Conservation (phyloP, 2,797 vertebrate species). For the Babyrousa celebensis region DNA sequence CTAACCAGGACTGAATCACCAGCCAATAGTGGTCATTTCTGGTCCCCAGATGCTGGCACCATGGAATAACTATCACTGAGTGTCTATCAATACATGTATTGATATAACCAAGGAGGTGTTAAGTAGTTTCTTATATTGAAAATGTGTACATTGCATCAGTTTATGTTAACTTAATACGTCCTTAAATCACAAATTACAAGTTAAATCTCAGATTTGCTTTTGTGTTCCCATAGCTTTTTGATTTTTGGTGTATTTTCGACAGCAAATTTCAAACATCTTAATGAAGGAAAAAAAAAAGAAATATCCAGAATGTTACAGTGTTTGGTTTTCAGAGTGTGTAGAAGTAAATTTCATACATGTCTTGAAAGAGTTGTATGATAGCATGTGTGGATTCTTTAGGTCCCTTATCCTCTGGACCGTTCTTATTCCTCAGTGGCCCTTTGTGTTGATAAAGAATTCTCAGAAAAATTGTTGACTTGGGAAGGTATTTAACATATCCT, state of each 20-base stretch:
- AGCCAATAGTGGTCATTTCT: not conserved
- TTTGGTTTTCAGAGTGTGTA: no score
- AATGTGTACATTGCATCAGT: not conserved
- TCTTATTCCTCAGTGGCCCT: not conserved
- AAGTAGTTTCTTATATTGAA: not conserved
- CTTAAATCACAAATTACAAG: not conserved
- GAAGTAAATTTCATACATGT: not conserved
- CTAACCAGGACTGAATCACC: accelerated
- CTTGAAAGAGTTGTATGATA: not conserved
- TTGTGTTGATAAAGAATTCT: not conserved
- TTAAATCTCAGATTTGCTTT: not conserved
- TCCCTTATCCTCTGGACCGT: not conserved
- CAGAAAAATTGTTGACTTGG: not conserved
- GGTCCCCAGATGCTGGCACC: no score
- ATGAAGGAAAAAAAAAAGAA: not conserved
- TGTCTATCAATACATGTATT: not conserved
- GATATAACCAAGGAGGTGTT: accelerated
- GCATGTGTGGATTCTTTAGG: not conserved
- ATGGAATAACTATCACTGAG: no score
- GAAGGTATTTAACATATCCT: not conserved
- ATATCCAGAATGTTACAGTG: not conserved
- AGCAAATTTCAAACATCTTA: not conserved
- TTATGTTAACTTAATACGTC: not conserved
- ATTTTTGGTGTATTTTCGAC: not conserved
- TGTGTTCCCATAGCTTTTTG: not conserved